A percentile compares a stretch with the other conserved stretches of the same genome.
These are phyloP conservation scores for Alligator sinensis DNA, from an alignment of 2,113 vertebrate genomes.

Conservation along the genomic window DNA sequence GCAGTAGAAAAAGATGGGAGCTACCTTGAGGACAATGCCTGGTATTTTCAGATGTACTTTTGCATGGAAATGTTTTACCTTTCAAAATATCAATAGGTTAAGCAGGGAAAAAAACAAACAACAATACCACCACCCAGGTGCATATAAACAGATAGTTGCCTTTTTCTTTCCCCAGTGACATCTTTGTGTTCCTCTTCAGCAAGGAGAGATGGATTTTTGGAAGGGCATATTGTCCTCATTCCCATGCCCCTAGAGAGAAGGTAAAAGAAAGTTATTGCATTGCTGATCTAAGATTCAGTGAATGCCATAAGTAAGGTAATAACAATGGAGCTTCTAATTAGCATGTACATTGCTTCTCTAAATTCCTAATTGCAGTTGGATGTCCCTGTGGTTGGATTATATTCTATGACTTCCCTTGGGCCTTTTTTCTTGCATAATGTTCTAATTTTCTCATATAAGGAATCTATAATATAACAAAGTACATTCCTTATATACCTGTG, in stretches of 20 bases:
- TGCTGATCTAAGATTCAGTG: not conserved
- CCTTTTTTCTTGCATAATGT: not conserved
- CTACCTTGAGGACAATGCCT: not conserved
- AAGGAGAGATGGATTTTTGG: not conserved
- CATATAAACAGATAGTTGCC: too few species aligned
- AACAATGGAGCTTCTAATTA: conserved; percentile 17
- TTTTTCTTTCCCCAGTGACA: accelerated
- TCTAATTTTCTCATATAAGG: conserved; percentile 46
- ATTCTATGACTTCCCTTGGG: not conserved
- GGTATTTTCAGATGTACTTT: not conserved
- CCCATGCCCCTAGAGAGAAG: not conserved
- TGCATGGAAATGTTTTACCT: not conserved
- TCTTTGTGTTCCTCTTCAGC: not conserved
- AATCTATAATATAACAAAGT: conserved; percentile 11
- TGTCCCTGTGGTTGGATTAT: not conserved
- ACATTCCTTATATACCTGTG: not conserved
- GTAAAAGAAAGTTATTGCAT: not conserved
- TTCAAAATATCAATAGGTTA: not conserved
- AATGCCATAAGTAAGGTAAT: not conserved
- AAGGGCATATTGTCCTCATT: not conserved
- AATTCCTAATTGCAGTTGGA: conserved; percentile 26
- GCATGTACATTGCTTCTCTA: not conserved
- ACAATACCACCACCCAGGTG: too few species aligned
- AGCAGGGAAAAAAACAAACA: not conserved
- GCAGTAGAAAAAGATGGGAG: not conserved